Conservation (phyloP, 2,888 invertebrate genomes). For the Troides helena region DNA sequence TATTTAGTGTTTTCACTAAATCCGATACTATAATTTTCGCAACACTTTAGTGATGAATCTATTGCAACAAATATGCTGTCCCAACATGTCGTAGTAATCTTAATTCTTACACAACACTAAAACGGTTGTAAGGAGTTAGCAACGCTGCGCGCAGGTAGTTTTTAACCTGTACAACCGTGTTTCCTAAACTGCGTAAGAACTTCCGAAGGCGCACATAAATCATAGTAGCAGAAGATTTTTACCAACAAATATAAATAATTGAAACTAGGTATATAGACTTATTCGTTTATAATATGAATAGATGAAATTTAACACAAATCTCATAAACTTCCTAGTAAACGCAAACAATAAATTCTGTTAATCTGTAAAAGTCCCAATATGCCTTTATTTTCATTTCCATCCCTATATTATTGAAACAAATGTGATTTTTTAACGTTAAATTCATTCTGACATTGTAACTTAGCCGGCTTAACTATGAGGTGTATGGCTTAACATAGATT, state of each 20-base stretch:
- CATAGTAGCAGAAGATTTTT: not conserved
- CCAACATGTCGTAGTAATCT: not conserved
- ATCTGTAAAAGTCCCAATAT: too few species aligned
- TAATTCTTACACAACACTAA: not conserved
- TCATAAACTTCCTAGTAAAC: too few species aligned
- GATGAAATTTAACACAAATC: too few species aligned
- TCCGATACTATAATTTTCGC: not conserved
- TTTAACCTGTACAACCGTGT: constrained; percentile 8
- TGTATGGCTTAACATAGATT: too few species aligned
- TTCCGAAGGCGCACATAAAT: constrained; percentile 8
- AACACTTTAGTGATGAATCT: not conserved
- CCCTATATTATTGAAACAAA: too few species aligned
- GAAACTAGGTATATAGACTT: not conserved
- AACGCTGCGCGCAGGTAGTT: constrained; percentile 8
- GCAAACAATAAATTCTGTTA: too few species aligned
- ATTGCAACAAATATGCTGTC: constrained; percentile 1
- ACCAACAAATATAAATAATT: not conserved
- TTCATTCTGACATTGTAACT: too few species aligned
- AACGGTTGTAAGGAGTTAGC: constrained; percentile 20
- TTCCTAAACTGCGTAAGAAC: constrained; percentile 21
- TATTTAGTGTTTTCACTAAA: not conserved
- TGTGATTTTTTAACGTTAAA: too few species aligned
- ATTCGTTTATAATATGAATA: too few species aligned
- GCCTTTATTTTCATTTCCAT: too few species aligned
- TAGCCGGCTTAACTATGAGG: too few species aligned